Evolutionary conservation across 2,113 vertebrate genomes (phyloP).

Genomic region (Mobula birostris): DNA sequence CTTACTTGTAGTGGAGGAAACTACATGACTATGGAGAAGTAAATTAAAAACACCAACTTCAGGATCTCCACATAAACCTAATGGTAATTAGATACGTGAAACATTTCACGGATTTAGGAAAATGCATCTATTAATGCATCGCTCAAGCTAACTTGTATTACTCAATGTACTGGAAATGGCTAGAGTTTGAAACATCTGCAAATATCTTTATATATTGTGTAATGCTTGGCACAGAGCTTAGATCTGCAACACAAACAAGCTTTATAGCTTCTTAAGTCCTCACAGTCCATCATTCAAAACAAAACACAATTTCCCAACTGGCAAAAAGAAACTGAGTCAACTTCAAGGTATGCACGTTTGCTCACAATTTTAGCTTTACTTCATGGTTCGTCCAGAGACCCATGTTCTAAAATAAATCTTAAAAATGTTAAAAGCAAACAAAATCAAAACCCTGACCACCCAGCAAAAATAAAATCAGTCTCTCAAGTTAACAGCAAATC

Average conservation of each 20-base stretch:
- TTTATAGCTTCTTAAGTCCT: conserved; percentile 19
- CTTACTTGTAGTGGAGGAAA: too few relatives aligned
- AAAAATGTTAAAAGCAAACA: background rate
- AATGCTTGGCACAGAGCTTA: conserved; percentile 47
- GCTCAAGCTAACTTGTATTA: background rate
- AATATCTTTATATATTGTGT: conserved; percentile 49
- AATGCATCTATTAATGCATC: background rate
- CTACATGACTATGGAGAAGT: too few relatives aligned
- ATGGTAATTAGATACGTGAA: background rate
- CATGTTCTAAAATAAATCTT: background rate
- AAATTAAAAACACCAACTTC: too few relatives aligned
- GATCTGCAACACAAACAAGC: conserved; percentile 40
- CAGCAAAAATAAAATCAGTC: background rate
- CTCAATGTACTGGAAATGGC: background rate
- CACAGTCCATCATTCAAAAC: background rate
- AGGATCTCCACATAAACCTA: background rate
- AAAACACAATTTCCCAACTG: conserved; percentile 25
- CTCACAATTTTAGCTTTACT: background rate
- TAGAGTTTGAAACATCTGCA: conserved; percentile 50
- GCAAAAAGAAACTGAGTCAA: conserved; percentile 3
- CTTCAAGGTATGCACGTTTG: background rate
- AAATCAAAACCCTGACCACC: background rate
- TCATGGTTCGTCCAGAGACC: background rate
- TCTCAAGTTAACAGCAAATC: background rate
- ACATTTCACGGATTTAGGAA: background rate